Base-by-base conservation (phyloP, 2,888 invertebrate species). In the Pheosia tremula region DNA sequence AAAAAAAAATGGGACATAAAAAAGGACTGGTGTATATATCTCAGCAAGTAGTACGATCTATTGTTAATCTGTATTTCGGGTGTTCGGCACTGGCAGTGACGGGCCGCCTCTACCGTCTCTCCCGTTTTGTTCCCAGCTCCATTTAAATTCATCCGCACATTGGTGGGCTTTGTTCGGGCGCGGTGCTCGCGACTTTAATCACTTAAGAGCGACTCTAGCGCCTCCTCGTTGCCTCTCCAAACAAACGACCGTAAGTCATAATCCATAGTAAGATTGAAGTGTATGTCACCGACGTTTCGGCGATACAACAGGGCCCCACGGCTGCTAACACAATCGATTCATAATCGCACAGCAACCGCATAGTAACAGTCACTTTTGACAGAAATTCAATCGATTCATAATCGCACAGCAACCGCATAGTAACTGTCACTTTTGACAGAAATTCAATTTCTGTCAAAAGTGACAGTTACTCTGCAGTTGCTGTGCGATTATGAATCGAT, bases 71-170 rank as follows among this genome's bases (percentile, higher is more conserved):
- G 3, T 55, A 13, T 55, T 55, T 38, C n/a, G 55, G 39, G 24
- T 24, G 7, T 39, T 55, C 55, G 39, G 36, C 66, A 61, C 64
- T 57, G 56, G 61, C 66, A 68, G 67, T 45, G 38, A 37, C 57
- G 49, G 38, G 13, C n/a, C 9, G 38, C 2, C 56, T n/a, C 41
- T 13, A 64, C 73, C 74, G 39, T n/a, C 10, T 38, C 39, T 39
- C 39, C 39, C 55, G 39, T 78, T 86, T 86, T 87, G 87, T 87
- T 81, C 80, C 71, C 68, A 74, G 81, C 84, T 82, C 85, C 86
- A 89, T 91, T 90, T 88, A 90, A 90, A 90, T 90, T 88, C 89
- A 89, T 89, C 89, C 82, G 82, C 81, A 87, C 86, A 83, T 84
- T 87, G 81, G 83, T 78, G 75, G 75, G 76, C 87, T 89, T 89